Evolutionary conservation across 2,113 vertebrate species (phyloP).

Genomic region (Silurus asotus): DNA sequence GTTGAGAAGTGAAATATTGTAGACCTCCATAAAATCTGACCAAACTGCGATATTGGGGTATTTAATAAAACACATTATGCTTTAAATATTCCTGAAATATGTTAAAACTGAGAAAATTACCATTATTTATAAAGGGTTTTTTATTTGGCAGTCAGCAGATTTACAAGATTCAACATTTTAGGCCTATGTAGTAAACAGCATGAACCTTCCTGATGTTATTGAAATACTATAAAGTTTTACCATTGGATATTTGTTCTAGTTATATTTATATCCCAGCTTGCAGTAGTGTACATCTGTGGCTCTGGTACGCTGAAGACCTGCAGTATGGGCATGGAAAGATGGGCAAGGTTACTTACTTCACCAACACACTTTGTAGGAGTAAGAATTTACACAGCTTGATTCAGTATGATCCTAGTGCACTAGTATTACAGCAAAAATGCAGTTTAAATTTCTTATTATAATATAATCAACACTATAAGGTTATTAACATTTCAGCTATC

Average conservation of each 20-base stretch:
- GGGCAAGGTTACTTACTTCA: background rate
- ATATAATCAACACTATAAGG: background rate
- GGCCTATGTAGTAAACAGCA: background rate
- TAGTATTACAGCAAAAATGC: background rate
- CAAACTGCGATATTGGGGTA: background rate
- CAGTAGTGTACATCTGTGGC: no score
- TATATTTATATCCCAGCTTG: background rate
- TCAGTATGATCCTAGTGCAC: background rate
- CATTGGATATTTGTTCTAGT: background rate
- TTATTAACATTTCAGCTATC: background rate
- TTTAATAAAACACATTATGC: background rate
- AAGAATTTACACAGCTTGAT: background rate
- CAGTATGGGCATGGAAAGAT: background rate
- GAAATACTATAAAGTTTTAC: no score
- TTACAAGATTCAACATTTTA: background rate
- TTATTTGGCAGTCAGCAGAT: no score
- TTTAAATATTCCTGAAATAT: background rate
- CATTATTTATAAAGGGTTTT: background rate
- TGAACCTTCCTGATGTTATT: background rate
- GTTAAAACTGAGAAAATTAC: background rate
- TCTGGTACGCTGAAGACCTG: background rate
- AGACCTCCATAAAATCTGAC: background rate
- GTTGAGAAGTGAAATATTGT: background rate
- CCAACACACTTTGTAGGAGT: background rate
- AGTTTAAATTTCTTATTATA: background rate